A percentile compares a stretch with the other conserved stretches of the same genome.
These are phyloP conservation scores for Pemphredon lugubris DNA, from an alignment of 2,888 invertebrate genomes.

Conservation along the genomic window DNA sequence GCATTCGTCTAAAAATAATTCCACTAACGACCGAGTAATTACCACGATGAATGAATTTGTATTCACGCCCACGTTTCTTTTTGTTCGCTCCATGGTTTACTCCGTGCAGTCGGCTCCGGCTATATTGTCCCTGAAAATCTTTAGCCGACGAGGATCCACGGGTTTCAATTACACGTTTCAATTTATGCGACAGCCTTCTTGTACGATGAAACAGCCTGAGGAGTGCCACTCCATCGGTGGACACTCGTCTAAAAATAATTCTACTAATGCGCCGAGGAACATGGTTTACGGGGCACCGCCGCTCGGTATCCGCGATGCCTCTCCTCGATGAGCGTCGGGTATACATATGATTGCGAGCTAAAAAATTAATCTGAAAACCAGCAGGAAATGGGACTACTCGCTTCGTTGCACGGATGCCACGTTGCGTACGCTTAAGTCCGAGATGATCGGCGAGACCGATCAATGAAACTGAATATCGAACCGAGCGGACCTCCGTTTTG, in stretches of 20 bases:
- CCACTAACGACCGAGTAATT: conserved; percentile 21
- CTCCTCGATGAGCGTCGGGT: conserved; percentile 27
- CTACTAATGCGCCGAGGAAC: conserved; percentile 28
- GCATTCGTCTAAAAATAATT: conserved; percentile 50
- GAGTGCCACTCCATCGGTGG: conserved; percentile 38
- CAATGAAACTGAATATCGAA: no score
- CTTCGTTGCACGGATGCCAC: no score
- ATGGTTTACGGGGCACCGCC: conserved; percentile 42
- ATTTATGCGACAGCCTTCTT: conserved; percentile 27
- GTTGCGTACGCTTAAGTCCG: no score
- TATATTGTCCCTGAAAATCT: no score
- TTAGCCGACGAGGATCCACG: not conserved
- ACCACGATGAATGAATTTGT: conserved; percentile 35
- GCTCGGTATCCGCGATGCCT: conserved; percentile 15
- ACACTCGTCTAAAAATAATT: conserved; percentile 51
- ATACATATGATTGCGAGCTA: conserved; percentile 3
- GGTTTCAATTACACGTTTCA: not conserved
- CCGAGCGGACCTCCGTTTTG: no score
- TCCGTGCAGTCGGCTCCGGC: no score
- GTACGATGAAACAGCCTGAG: conserved; percentile 17
- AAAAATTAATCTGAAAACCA: not conserved
- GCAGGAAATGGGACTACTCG: no score
- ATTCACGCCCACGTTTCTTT: conserved; percentile 12
- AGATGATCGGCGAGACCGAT: no score
- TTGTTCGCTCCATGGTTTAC: not conserved